These are phyloP conservation scores for Chorisops tibialis DNA, from an alignment of 2,888 invertebrate species.

Conservation along the genomic window DNA sequence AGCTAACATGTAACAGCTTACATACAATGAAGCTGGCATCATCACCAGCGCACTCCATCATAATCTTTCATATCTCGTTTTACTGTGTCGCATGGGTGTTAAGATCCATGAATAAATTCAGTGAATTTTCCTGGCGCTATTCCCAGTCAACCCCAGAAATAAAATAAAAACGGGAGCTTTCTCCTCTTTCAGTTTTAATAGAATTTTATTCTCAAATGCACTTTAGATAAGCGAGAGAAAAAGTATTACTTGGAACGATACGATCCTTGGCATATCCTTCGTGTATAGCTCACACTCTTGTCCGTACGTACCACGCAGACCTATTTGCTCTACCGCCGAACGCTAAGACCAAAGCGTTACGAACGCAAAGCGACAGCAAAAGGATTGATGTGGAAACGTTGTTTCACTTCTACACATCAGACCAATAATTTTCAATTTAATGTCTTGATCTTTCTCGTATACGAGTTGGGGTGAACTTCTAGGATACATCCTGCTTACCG, in stretches of 20 bases:
- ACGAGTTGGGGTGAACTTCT: neutral
- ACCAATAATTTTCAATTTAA: constrained; percentile 12
- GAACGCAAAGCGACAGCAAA: neutral
- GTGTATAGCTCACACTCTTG: neutral
- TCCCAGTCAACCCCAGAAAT: neutral
- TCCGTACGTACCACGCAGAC: neutral
- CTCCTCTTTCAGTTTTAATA: constrained; percentile 26
- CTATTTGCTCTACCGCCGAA: neutral
- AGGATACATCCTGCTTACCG: neutral
- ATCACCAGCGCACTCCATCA: neutral
- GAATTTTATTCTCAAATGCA: constrained; percentile 33
- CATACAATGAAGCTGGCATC: neutral
- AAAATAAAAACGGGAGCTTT: neutral
- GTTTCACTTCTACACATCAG: neutral
- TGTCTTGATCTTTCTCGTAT: neutral
- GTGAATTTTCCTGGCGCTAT: neutral
- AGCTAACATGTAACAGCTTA: neutral
- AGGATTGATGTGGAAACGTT: constrained; percentile 3
- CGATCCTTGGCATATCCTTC: constrained; percentile 1
- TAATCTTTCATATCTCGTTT: constrained; percentile 12
- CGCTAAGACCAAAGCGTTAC: neutral
- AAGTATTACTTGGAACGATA: constrained; percentile 7
- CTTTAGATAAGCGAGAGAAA: constrained; percentile 26
- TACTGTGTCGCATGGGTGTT: neutral
- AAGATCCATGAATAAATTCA: neutral